Conservation (phyloP, 2,797 vertebrate genomes). For the Ispidina lecontei region DNA sequence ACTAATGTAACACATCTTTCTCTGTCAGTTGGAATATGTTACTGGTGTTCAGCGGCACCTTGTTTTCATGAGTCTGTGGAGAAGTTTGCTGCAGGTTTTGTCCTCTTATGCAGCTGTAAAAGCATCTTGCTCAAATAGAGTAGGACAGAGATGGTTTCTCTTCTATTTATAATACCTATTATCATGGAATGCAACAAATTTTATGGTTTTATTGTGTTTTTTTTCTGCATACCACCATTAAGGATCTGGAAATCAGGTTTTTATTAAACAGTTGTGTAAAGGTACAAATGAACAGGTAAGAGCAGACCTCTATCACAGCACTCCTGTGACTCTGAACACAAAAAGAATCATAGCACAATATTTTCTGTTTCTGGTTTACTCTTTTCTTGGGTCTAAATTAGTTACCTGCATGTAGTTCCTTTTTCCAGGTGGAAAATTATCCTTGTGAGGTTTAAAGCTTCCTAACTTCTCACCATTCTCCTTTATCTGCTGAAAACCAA, state of each 20-base stretch:
- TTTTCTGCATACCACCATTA: rapidly evolving
- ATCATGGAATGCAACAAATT: background rate
- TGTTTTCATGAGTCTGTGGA: background rate
- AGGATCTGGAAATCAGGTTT: background rate
- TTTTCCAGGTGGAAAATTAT: background rate
- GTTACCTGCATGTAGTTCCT: background rate
- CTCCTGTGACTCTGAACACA: background rate
- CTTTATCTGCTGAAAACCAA: background rate
- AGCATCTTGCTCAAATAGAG: background rate
- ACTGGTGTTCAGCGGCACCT: background rate
- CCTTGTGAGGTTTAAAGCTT: background rate
- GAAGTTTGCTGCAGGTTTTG: background rate
- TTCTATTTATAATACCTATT: background rate
- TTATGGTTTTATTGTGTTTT: background rate
- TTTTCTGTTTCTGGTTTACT: background rate
- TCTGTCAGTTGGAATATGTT: constrained; percentile 48
- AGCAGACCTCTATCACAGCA: background rate
- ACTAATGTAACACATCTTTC: constrained; percentile 46
- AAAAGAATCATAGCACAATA: background rate
- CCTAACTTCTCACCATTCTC: background rate
- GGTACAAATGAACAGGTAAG: background rate
- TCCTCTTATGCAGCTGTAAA: background rate
- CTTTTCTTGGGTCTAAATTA: background rate
- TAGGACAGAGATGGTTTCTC: background rate
- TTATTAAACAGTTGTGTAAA: background rate